Base-by-base conservation (phyloP, 2,797 vertebrate genomes). In the Hyperoplus immaculatus region DNA sequence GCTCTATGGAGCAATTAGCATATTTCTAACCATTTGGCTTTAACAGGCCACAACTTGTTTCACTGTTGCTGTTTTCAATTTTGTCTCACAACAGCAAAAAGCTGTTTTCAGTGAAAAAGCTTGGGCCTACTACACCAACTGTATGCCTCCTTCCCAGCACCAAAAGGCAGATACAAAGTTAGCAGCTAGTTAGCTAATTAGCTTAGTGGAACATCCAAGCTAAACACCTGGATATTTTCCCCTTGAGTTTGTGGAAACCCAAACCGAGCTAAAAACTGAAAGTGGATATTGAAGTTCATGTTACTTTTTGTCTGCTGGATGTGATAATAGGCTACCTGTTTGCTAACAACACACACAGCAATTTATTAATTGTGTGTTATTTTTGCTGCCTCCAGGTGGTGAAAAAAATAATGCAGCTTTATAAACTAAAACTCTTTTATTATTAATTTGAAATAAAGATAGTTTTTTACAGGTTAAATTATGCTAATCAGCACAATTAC, bases 331-430 rank as follows among this genome's bases (percentile, higher is more conserved):
- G 8, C 29, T 4, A 58, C 13, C 8, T 13, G 36, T 36, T 68
- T 21, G 45, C 50, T 42, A 10, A 41, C 42, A 56, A 3, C 10
- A 29, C 29, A 29, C 4, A 7, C 4, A 42, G 38, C 2, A 21
- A 62, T 29, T 29, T 29, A 29, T 29, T 29, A 29, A 29, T 29
- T 29, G 29, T 29, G 29, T 29, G 29, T 29, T 29, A 29, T 29
- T 53, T 78, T 50, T 64, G 49, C 77, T 74, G 69, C 76, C 72
- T 72, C 60, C 61, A 50, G 47, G 76, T 82, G 72, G 79, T 74
- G 56, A 58, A 43, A 59, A 43, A 46, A 39, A 41, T 0, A 36
- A 43, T 59, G 8, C 16, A 69, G 54, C 21, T 55, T 55, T 56
- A 58, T 6, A 8, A 12, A 29, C 18, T 39, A 3, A 64, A 63